A percentile compares a stretch with the other conserved stretches of the same genome.
phyloP scores from a whole-genome alignment of 2,113 vertebrate species.

The Petrocephalus microphthalmus region DNA sequence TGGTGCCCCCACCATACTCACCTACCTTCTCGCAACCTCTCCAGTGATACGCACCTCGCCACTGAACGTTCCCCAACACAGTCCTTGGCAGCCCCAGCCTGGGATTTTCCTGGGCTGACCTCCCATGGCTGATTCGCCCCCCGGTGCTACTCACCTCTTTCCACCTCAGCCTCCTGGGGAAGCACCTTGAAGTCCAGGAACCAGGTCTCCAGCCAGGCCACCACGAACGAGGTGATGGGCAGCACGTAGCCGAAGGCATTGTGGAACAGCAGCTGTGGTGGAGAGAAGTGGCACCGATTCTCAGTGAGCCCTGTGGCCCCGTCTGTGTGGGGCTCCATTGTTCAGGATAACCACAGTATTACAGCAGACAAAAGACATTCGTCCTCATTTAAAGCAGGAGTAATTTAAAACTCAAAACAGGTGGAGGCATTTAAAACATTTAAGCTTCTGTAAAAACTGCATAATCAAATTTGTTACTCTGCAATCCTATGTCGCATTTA shows the following conservation, averaged over 20 bases:
- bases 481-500: neutral
- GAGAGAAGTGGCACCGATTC: neutral
- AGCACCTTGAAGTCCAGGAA: constrained; percentile 98
- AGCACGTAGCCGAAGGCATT: constrained; percentile 87
- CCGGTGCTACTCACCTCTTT: constrained; percentile 69
- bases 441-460: constrained; percentile 16
- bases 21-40: neutral
- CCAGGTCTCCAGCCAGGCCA: constrained; percentile 97
- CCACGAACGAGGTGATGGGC: constrained; percentile 87
- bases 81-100: constrained; percentile 25
- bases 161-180: constrained; percentile 84
- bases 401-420: neutral
- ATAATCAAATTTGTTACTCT: neutral
- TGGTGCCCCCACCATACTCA: neutral
- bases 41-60: neutral
- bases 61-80: neutral
- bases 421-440: neutral
- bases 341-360: neutral
- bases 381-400: neutral
- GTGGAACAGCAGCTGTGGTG: constrained; percentile 54
- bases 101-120: neutral
- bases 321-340: neutral
- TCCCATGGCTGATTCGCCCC: neutral
- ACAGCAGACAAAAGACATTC: neutral
- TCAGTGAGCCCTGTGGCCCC: neutral